Conservation (phyloP, 1,140 invertebrate genomes). For the Hestina assimilis region DNA sequence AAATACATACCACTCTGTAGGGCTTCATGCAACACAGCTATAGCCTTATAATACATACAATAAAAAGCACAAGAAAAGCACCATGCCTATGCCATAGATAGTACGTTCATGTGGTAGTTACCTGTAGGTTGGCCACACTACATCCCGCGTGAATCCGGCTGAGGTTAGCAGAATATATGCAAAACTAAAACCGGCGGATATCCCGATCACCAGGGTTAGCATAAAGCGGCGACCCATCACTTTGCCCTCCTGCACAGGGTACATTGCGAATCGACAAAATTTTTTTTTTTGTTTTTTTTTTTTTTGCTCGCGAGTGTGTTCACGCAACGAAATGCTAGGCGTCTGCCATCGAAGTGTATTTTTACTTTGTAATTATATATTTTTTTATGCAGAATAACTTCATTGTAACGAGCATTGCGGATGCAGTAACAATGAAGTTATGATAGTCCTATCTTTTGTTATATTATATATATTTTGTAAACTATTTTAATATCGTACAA, state of each 20-base stretch:
- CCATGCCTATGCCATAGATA: background rate
- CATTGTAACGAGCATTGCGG: constrained; percentile 11
- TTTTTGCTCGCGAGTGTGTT: constrained; percentile 35
- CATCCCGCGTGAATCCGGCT: constrained; percentile 58
- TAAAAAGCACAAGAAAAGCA: constrained; percentile 4
- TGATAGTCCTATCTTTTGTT: constrained; percentile 40
- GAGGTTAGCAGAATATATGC: constrained; percentile 75
- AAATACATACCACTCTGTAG: no score
- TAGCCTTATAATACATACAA: no score
- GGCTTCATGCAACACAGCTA: no score
- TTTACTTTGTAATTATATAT: constrained; percentile 20
- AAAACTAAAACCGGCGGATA: constrained; percentile 76
- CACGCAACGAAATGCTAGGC: constrained; percentile 33
- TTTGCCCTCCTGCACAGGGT: constrained; percentile 64
- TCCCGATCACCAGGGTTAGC: constrained; percentile 75
- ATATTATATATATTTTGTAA: constrained; percentile 3
- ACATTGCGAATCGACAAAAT: constrained; percentile 35
- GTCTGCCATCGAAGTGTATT: constrained; percentile 7
- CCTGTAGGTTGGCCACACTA: constrained; percentile 61
- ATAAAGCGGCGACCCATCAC: constrained; percentile 75
- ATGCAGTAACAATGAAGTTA: constrained; percentile 33
- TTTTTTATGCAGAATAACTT: constrained; percentile 10
- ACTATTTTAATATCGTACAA: constrained; percentile 9
- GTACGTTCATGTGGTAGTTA: constrained; percentile 33
- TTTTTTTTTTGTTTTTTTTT: constrained; percentile 17